Evolutionary conservation across 2,888 invertebrate species (phyloP), one percentile per base, ranked within the genome.

Genomic region (Abrostola tripartita): DNA sequence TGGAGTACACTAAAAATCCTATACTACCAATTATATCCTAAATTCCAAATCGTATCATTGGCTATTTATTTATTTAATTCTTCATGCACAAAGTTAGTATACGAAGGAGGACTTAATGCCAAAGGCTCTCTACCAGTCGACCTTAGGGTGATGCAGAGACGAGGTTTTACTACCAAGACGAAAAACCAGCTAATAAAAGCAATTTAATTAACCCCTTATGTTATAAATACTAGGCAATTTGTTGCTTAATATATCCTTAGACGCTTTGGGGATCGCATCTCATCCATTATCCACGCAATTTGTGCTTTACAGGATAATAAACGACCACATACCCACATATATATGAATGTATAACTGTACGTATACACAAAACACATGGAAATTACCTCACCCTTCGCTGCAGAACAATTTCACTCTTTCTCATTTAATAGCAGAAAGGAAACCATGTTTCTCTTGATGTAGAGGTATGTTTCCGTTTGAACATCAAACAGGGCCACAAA

Each of bases 401-500:
- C 4, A 14, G 6, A 36, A 36, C 6, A 50, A 47, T 24, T 12
- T 51, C 52, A 61, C 37, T 7, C 5, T 38, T 41, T 53, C 24
- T 37, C 49, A 36, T 11, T 38, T 38, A 42, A 56, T 38, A 37
- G 24, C 10, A 47, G 14, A 14, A 47, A 47, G 44, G 0, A 24
- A 9, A 8, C 54, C n/a, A 38, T 44, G 53, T 49, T 73, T 56
- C 64, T 47, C 51, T 40, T 56, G 5, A 14, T 35, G 14, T 11
- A 35, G 51, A 64, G 37, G 55, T 41, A 60, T 47, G 59, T 71
- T 51, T 55, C 61, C 42, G 52, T 40, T 49, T 10, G 55, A 50
- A 8, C 41, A 42, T 56, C 24, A 72, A 56, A 72, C 11, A 9
- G 37, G 35, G 41, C 52, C 47, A 38, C 47, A 71, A 74, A 71